A percentile compares a stretch with the other conserved stretches of the same genome.
Evolutionary conservation across 2,797 vertebrate species (phyloP).

Genomic region (Myotis planiceps): DNA sequence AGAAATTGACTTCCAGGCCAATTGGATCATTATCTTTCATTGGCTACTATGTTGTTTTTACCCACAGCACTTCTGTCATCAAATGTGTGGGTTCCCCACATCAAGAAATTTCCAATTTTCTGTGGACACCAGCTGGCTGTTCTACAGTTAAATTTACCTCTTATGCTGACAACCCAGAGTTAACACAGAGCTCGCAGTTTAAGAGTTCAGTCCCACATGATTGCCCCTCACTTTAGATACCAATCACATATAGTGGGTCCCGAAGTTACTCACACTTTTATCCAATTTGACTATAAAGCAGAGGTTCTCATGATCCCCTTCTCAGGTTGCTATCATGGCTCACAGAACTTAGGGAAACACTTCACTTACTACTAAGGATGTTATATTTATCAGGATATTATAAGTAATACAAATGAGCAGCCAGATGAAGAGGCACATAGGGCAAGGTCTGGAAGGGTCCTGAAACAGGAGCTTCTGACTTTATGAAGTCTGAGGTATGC

Average conservation of each 20-base stretch:
- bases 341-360: neutral
- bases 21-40: neutral
- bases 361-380: neutral
- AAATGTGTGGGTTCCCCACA: neutral
- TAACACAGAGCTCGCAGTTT: neutral
- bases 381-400: neutral
- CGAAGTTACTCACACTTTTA: neutral
- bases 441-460: neutral
- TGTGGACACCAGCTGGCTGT: neutral
- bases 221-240: neutral
- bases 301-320: neutral
- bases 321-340: neutral
- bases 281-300: neutral
- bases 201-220: neutral
- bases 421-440: neutral
- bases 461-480: neutral
- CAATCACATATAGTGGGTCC: neutral
- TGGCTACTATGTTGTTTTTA: neutral
- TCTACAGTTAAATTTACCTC: neutral
- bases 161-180: neutral
- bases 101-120: neutral
- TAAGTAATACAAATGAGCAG: neutral
- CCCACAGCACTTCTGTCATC: neutral
- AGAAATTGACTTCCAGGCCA: neutral
- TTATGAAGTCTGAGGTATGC: neutral